Base-by-base conservation (phyloP, 1,140 invertebrate genomes). In the Homarus americanus region DNA sequence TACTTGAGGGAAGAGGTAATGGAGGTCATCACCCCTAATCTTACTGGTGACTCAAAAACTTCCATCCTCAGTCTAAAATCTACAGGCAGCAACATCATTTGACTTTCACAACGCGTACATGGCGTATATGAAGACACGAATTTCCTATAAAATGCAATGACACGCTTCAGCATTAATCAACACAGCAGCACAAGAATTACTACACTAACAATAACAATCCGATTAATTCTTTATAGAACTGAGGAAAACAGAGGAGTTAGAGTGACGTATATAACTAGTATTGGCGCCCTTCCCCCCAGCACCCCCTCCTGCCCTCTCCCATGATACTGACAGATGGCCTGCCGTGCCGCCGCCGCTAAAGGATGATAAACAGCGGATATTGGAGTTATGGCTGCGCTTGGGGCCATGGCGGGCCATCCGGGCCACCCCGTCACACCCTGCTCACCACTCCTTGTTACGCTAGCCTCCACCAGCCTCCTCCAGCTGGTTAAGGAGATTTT, bases 291-390 rank as follows among this genome's bases (percentile, higher is more conserved):
- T 1, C 3, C n/a, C 34, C 36, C 12, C 32, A 12, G 38, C 79
- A 20, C 24, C 63, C n/a, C n/a, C n/a, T n/a, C n/a, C n/a, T n/a
- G n/a, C n/a, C n/a, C n/a, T n/a, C n/a, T 9, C 49, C 78, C 34
- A 53, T 82, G 79, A 82, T 82, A 63, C 49, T 82, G 79, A 82
- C 49, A 36, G 79, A 82, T 82, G 79, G 79, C 44, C 79, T 24
- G 32, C 32, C 78, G 40, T 32, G 41, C 79, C 36, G 49, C 79
- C 12, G 10, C 79, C 24, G 79, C 79, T 53, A 63, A 58, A 82
- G 49, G 79, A 82, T 82, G 79, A 82, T 82, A 82, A 82, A 82
- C 79, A 63, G 28, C 79, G 63, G 49, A 63, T 82, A 34, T 36
- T 58, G 63, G 49, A 82, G 49, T 82, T 82, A 82, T 63, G 34